These are phyloP conservation scores for Sclerurus mexicanus DNA, from an alignment of 2,113 vertebrate genomes.

Conservation along the genomic window DNA sequence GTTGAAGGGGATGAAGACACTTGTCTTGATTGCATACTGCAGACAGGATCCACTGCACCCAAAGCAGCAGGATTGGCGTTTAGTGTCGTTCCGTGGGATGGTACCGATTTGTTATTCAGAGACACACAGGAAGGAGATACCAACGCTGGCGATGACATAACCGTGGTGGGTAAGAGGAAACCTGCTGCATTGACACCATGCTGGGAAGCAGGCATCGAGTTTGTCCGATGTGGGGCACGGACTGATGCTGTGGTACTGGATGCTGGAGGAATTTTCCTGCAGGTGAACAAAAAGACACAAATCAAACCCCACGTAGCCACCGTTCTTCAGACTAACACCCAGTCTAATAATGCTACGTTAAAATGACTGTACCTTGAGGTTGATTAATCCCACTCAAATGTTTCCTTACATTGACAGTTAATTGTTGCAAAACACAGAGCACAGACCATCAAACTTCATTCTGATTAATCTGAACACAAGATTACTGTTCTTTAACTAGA, in stretches of 20 bases:
- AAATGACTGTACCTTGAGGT: neutral
- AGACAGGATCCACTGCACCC: constrained; percentile 86
- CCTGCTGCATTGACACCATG: constrained; percentile 77
- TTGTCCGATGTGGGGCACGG: constrained; percentile 86
- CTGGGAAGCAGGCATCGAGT: constrained; percentile 75
- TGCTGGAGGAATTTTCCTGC: constrained; percentile 94
- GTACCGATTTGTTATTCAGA: constrained; percentile 81
- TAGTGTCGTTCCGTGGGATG: constrained; percentile 93
- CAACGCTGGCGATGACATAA: constrained; percentile 75
- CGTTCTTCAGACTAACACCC: neutral
- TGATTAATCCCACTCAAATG: neutral
- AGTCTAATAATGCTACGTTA: neutral
- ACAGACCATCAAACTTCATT: neutral
- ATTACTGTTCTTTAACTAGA: neutral
- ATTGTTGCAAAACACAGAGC: neutral
- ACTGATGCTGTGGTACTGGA: constrained; percentile 79
- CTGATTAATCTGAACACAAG: neutral
- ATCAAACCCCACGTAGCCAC: neutral
- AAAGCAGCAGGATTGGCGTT: constrained; percentile 86
- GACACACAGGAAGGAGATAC: constrained; percentile 82
- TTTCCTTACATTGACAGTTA: neutral
- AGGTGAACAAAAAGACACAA: neutral
- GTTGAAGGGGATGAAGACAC: constrained; percentile 93
- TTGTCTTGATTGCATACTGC: constrained; percentile 91
- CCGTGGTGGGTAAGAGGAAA: constrained; percentile 82